These are phyloP conservation scores for Herpetotheres cachinnans DNA, from an alignment of 2,113 vertebrate genomes.

Conservation along the genomic window DNA sequence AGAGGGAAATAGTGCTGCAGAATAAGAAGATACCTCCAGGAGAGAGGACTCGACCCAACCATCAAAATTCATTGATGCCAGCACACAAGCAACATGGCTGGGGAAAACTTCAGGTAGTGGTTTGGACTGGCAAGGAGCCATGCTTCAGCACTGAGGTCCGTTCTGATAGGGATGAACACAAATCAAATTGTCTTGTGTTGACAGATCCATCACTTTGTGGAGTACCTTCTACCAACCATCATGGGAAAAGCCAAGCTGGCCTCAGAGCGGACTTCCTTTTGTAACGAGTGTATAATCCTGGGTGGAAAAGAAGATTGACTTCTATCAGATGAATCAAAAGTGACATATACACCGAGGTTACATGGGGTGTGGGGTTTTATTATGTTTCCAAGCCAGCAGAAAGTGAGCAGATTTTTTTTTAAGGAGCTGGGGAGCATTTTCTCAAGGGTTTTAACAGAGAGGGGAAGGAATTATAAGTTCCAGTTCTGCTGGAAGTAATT, in stretches of 20 bases:
- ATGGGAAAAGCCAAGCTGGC: not conserved
- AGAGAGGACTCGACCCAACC: not conserved
- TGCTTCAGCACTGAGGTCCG: not conserved
- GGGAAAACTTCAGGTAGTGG: not conserved
- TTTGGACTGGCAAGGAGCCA: not conserved
- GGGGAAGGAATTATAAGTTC: not conserved
- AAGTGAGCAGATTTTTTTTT: not conserved
- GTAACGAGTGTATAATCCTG: not conserved
- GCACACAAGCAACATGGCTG: fast-evolving
- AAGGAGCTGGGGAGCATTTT: not conserved
- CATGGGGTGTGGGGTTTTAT: not conserved
- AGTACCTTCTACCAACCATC: not conserved
- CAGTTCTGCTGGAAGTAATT: not conserved
- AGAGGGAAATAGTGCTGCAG: not conserved
- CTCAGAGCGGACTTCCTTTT: not conserved
- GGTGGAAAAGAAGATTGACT: not conserved
- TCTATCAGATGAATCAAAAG: not conserved
- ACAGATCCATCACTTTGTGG: not conserved
- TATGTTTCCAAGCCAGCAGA: not conserved
- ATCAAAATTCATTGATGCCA: not conserved
- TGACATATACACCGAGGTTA: not conserved
- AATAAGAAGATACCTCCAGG: not conserved
- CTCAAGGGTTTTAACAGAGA: not conserved
- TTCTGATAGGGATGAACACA: not conserved
- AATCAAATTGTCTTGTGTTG: not conserved